Conservation (phyloP, 2,113 vertebrate species). For the Australoheros scitulus region DNA sequence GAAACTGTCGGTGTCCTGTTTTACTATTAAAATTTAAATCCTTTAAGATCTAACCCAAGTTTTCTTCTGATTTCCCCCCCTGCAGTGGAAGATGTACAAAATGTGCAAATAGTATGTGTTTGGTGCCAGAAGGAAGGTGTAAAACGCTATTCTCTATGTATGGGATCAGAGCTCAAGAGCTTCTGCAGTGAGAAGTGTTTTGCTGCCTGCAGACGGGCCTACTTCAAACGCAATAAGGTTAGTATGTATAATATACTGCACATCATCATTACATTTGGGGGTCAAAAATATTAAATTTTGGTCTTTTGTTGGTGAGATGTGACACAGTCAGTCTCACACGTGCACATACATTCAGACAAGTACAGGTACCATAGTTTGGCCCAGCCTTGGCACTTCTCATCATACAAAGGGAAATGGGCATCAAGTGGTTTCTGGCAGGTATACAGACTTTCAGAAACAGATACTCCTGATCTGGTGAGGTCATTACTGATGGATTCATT, state of each 20-base stretch:
- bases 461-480: constrained; percentile 45
- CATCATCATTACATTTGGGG: not conserved
- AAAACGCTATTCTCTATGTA: constrained; percentile 97
- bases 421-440: constrained; percentile 45
- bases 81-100: constrained; percentile 94
- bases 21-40: too few species aligned
- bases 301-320: not conserved
- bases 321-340: not conserved
- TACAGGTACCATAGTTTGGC: not conserved
- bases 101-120: constrained; percentile 98
- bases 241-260: not conserved
- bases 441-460: constrained; percentile 48
- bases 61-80: not conserved
- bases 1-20: too few species aligned
- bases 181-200: constrained; percentile 99
- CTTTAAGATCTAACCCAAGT: not conserved
- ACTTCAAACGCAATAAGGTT: constrained; percentile 99
- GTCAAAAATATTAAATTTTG: not conserved
- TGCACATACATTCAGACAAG: not conserved
- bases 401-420: not conserved
- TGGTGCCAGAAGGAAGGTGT: constrained; percentile 99
- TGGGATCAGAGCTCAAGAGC: constrained; percentile 99
- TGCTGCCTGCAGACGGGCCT: constrained; percentile 96
- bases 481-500: constrained; percentile 48
- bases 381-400: constrained; percentile 2